Conservation (phyloP, 2,888 invertebrate species). For the Aricia artaxerxes region DNA sequence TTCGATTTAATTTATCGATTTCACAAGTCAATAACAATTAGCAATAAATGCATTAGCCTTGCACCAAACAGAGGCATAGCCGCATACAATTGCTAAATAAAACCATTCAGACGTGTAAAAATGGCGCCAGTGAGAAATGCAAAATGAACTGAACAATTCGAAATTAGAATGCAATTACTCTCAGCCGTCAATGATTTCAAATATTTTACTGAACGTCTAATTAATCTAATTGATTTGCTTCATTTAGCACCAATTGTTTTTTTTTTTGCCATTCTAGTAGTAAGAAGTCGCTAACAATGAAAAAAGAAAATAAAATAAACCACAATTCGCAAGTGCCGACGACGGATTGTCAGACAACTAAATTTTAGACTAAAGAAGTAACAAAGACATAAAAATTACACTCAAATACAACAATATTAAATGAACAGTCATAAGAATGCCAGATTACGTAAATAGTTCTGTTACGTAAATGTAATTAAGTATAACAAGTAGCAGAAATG, state of each 20-base stretch:
- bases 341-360: background rate
- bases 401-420: background rate
- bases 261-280: background rate
- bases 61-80: background rate
- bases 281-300: background rate
- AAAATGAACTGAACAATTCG: constrained; percentile 12
- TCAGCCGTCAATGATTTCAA: constrained; percentile 3
- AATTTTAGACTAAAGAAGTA: too few species aligned
- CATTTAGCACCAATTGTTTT: background rate
- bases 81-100: background rate
- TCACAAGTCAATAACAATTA: background rate
- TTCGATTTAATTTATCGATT: background rate
- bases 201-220: background rate
- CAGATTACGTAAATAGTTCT: background rate
- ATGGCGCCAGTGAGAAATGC: constrained; percentile 16
- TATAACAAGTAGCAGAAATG: constrained; percentile 17
- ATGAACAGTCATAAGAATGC: background rate
- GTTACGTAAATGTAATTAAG: background rate
- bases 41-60: background rate
- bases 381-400: background rate
- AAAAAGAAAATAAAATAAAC: background rate
- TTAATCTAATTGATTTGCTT: constrained; percentile 22
- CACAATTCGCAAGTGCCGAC: background rate
- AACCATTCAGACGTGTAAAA: constrained; percentile 1
- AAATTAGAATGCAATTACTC: constrained; percentile 26